Evolutionary conservation across 2,888 invertebrate species (phyloP).

Genomic region (Pyrgus malvae): DNA sequence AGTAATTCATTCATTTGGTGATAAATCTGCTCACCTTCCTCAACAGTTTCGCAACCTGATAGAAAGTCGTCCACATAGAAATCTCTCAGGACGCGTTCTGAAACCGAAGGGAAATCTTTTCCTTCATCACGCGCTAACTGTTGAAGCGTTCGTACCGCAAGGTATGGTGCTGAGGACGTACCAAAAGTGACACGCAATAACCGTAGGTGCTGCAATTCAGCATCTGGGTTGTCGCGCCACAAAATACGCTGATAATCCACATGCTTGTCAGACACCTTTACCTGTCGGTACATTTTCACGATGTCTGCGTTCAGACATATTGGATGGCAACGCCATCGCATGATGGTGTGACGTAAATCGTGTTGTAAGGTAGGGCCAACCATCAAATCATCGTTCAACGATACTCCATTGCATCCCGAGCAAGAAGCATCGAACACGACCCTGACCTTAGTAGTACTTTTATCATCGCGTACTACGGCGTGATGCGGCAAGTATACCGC

Average conservation of each 20-base stretch:
- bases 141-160: slow-evolving; percentile 27
- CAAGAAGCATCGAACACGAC: slow-evolving; percentile 38
- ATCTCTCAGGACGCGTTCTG: slow-evolving; percentile 7
- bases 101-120: slow-evolving; percentile 27
- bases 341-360: slow-evolving; percentile 36
- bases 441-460: slow-evolving; percentile 35
- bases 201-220: slow-evolving; percentile 29
- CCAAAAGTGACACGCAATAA: slow-evolving; percentile 36
- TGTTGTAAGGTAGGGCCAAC: slow-evolving; percentile 37
- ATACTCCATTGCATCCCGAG: slow-evolving; percentile 28
- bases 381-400: slow-evolving; percentile 35
- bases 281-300: slow-evolving; percentile 42
- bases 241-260: slow-evolving; percentile 31
- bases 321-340: slow-evolving; percentile 35
- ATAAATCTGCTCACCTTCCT: slow-evolving; percentile 27
- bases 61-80: slow-evolving; percentile 36
- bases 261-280: slow-evolving; percentile 34
- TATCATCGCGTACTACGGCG: slow-evolving; percentile 36
- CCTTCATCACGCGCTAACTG: slow-evolving; percentile 30
- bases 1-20: slow-evolving; percentile 34
- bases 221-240: slow-evolving; percentile 22
- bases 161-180: slow-evolving; percentile 30
- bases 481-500: slow-evolving; percentile 40
- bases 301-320: slow-evolving; percentile 38
- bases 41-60: slow-evolving; percentile 30